Evolutionary conservation across 2,113 vertebrate species (phyloP).

Genomic region (Pygoscelis antarcticus): DNA sequence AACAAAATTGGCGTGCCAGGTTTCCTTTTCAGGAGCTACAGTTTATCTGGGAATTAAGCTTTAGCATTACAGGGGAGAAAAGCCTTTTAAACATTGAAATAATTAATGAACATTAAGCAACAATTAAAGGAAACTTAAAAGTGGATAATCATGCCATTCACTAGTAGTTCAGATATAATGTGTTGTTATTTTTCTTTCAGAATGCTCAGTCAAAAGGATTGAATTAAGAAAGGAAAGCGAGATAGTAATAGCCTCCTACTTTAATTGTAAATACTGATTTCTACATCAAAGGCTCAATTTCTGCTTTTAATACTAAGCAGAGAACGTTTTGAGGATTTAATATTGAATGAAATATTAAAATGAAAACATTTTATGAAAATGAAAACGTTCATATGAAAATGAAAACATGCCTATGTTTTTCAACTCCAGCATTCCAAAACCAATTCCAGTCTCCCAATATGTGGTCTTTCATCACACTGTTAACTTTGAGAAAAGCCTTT

Average conservation of each 20-base stretch:
- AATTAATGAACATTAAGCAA: not conserved
- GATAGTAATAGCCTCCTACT: not conserved
- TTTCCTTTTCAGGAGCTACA: not conserved
- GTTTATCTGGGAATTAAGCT: not conserved
- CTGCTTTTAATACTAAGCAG: not conserved
- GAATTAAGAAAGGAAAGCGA: not conserved
- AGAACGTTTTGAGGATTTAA: not conserved
- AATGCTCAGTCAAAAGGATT: not conserved
- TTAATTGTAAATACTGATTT: conserved; percentile 30
- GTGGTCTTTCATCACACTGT: not conserved
- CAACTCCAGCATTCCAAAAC: not conserved
- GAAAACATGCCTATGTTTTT: not conserved
- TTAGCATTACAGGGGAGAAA: not conserved
- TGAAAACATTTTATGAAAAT: too few relatives aligned
- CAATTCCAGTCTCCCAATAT: not conserved
- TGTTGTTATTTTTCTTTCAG: not conserved
- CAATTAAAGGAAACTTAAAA: not conserved
- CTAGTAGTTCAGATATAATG: not conserved
- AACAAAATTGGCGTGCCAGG: fast-evolving
- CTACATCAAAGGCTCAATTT: not conserved
- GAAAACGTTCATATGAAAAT: too few relatives aligned
- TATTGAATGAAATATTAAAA: not conserved
- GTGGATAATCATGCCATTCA: not conserved
- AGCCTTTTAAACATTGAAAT: not conserved
- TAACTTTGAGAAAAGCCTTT: conserved; percentile 26